Evolutionary conservation across 1,140 invertebrate species (phyloP), one percentile per base, ranked within the genome.

Genomic region (Drosophila suzukii): DNA sequence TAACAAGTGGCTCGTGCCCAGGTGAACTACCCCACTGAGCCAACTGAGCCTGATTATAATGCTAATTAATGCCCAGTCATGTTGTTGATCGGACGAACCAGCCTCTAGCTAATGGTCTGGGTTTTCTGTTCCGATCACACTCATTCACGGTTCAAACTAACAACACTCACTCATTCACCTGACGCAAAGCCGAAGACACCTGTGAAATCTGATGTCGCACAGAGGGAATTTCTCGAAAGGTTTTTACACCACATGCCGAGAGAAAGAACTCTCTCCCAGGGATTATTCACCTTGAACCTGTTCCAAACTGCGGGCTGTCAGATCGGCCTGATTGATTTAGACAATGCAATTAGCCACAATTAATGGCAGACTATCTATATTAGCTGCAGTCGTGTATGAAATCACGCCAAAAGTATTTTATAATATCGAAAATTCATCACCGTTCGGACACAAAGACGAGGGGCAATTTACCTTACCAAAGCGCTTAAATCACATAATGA

Each of bases 1-100:
- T 86, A 75, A 67, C 83, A 54, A 75, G 55, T 88, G 82, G 83
- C 82, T 82, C 82, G 82, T 86, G 82, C 82, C 79, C 75, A 79
- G 82, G 82, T 86, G 83, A 88, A 88, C 79, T 81, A 86, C 83
- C 83, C 81, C 78, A 67, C 81, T 20, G 20, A 20, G 20, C 20
- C 20, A 75, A 67, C 65, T 51, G 49, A 47, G n/a, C 57, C 47
- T 81, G 49, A 88, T 88, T 82, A 67, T 72, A 76, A 82, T 88
- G 83, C 78, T 82, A 85, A 88, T 85, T 78, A 85, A 80, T 77
- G 73, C 61, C 81, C 34, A 62, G 67, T 73, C 66, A 73, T 68
- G 67, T 61, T 77, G 73, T 65, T 77, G 57, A 67, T 60, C 51
- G 54, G 11, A 1, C 32, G 13, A 8, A 39, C 54, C 30, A 39